Conservation (phyloP, 2,113 vertebrate genomes). For the Thunnus maccoyii region DNA sequence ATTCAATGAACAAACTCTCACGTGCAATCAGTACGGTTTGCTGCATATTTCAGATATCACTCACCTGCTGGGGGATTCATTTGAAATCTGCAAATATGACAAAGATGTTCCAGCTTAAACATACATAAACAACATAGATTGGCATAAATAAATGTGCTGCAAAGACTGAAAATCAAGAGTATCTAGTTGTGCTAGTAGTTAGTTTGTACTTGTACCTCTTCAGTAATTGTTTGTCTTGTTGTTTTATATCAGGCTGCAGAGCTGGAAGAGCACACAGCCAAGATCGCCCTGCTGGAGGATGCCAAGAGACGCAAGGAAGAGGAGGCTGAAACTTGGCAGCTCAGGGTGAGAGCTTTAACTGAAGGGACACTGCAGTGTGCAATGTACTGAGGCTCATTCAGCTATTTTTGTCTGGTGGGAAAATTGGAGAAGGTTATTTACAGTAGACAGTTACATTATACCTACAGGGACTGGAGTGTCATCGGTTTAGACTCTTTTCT, state of each 20-base stretch:
- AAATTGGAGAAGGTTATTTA: background rate
- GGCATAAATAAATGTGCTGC: too few relatives aligned
- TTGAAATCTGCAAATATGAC: too few relatives aligned
- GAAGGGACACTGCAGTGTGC: background rate
- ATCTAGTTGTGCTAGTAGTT: too few relatives aligned
- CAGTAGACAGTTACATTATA: background rate
- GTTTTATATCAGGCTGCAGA: slow-evolving; percentile 87
- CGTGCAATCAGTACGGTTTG: too few relatives aligned
- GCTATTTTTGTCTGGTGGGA: background rate
- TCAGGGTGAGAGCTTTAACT: slow-evolving; percentile 85
- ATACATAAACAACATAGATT: too few relatives aligned
- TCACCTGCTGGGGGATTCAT: too few relatives aligned
- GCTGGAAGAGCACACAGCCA: slow-evolving; percentile 91
- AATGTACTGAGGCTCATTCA: background rate
- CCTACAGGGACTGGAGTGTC: background rate
- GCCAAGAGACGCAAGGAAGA: slow-evolving; percentile 91
- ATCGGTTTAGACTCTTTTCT: background rate
- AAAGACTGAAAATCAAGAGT: too few relatives aligned
- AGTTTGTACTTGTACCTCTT: background rate
- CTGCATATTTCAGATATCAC: too few relatives aligned
- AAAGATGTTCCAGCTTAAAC: too few relatives aligned
- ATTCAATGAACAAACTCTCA: too few relatives aligned
- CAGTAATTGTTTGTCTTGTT: slow-evolving; percentile 4
- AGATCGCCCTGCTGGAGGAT: slow-evolving; percentile 92
- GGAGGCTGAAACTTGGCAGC: slow-evolving; percentile 92